Conservation (phyloP, 2,888 invertebrate genomes). For the Caenorhabditis drosophilae region DNA sequence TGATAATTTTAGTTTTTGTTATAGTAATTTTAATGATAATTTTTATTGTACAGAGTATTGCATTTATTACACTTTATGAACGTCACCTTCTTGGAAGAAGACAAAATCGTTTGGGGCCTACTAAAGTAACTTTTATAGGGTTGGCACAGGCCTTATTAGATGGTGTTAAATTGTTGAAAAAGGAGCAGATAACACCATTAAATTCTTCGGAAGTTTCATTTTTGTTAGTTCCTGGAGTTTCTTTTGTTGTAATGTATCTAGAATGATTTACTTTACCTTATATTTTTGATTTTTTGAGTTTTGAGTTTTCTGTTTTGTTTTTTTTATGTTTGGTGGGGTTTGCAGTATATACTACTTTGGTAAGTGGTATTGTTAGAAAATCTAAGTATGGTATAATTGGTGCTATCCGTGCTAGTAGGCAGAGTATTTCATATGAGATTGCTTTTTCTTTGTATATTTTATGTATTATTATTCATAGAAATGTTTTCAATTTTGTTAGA, state of each 20-base stretch:
- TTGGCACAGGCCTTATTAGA: constrained; percentile 57
- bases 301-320: constrained; percentile 51
- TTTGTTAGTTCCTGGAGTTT: constrained; percentile 53
- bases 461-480: constrained; percentile 51
- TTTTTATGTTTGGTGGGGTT: constrained; percentile 59
- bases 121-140: constrained; percentile 56
- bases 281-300: constrained; percentile 53
- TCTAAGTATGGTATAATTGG: constrained; percentile 61
- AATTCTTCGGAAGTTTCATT: constrained; percentile 53
- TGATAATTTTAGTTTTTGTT: constrained; percentile 41
- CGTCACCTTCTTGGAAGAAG: constrained; percentile 51
- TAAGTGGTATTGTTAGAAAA: constrained; percentile 53
- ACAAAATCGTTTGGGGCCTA: constrained; percentile 60
- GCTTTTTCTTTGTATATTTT: constrained; percentile 55
- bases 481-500: constrained; percentile 42
- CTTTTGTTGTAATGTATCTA: constrained; percentile 50
- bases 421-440: constrained; percentile 62
- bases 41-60: constrained; percentile 54
- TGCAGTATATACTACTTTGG: constrained; percentile 50
- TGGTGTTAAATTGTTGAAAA: constrained; percentile 57
- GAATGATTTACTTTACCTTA: constrained; percentile 52
- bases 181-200: constrained; percentile 48
- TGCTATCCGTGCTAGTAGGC: constrained; percentile 56
- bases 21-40: constrained; percentile 47
- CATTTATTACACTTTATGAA: constrained; percentile 61